Percentiles rank a stretch among this genome's conserved stretches.
phyloP scores from a whole-genome alignment of 1,140 invertebrate species.

The Lethrus apterus region DNA sequence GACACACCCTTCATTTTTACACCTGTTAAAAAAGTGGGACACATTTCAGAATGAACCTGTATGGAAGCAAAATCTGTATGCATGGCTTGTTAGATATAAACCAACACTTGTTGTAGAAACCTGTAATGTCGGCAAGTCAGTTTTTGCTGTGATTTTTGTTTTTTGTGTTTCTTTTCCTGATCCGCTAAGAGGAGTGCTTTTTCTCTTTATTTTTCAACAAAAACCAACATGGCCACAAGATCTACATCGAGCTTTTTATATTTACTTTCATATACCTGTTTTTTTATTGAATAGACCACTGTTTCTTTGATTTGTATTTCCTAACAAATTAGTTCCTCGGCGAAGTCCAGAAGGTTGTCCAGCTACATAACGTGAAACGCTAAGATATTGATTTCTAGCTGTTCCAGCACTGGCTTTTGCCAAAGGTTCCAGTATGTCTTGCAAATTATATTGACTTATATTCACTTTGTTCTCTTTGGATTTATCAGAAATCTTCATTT shows the following conservation, averaged over 20 bases:
- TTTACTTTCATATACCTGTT: conserved; percentile 1
- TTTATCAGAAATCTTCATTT: conserved; percentile 37
- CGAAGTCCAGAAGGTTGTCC: conserved; percentile 42
- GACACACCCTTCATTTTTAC: too few species aligned
- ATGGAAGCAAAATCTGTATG: too few species aligned
- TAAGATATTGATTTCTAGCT: conserved; percentile 67
- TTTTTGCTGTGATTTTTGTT: too few species aligned
- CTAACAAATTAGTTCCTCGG: conserved; percentile 15
- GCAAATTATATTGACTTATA: conserved; percentile 45
- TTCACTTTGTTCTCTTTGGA: conserved; percentile 47
- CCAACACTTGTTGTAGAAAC: too few species aligned
- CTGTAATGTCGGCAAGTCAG: too few species aligned
- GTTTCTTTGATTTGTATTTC: conserved; percentile 5
- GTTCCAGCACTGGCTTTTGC: conserved; percentile 40
- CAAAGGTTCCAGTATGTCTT: conserved; percentile 37
- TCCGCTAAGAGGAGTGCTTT: too few species aligned
- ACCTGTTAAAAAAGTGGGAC: too few species aligned
- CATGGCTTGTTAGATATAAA: too few species aligned
- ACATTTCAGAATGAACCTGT: too few species aligned
- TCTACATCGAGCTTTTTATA: background rate
- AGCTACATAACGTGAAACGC: conserved; percentile 62
- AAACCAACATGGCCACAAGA: too few species aligned
- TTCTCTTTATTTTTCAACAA: too few species aligned
- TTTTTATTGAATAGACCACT: conserved; percentile 19
- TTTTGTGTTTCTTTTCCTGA: too few species aligned